Percentiles rank a stretch among this genome's conserved stretches.
These are phyloP conservation scores for Dromiciops gliroides DNA, from an alignment of 2,113 vertebrate genomes.

Conservation along the genomic window DNA sequence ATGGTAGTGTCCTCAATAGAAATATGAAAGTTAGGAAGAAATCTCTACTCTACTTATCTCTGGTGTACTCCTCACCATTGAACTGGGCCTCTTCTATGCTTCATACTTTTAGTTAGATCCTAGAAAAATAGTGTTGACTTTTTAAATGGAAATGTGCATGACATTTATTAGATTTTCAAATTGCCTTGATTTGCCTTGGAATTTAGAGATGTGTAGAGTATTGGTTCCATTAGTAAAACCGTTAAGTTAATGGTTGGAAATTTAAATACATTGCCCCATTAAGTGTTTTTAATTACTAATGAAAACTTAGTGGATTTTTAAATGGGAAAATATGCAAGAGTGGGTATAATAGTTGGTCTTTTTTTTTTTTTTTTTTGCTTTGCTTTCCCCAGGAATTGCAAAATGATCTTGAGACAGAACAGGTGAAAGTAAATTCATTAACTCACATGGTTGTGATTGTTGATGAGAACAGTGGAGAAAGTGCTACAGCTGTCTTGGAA, in stretches of 20 bases:
- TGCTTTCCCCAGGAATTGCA: slow-evolving; percentile 89
- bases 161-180: slow-evolving; percentile 3
- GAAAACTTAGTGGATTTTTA: slow-evolving; percentile 50
- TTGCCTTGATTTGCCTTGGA: slow-evolving; percentile 50
- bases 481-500: slow-evolving; percentile 92
- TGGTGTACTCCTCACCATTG: not conserved
- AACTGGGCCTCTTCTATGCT: not conserved
- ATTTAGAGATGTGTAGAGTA: not conserved
- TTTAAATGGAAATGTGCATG: not conserved
- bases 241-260: slow-evolving; percentile 42
- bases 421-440: slow-evolving; percentile 98
- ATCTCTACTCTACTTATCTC: not conserved
- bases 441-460: slow-evolving; percentile 99
- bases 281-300: slow-evolving; percentile 51
- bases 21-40: not conserved
- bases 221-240: slow-evolving; percentile 36
- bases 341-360: slow-evolving; percentile 47
- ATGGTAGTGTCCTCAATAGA: not conserved
- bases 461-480: slow-evolving; percentile 95
- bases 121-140: not conserved
- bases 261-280: slow-evolving; percentile 53
- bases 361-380: too few species aligned
- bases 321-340: slow-evolving; percentile 32
- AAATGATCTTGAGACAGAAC: slow-evolving; percentile 94
- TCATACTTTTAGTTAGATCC: not conserved